Percentiles rank a stretch among this genome's conserved stretches.
These are phyloP conservation scores for Turdus rufiventris DNA, from an alignment of 2,113 vertebrate genomes.

Conservation along the genomic window DNA sequence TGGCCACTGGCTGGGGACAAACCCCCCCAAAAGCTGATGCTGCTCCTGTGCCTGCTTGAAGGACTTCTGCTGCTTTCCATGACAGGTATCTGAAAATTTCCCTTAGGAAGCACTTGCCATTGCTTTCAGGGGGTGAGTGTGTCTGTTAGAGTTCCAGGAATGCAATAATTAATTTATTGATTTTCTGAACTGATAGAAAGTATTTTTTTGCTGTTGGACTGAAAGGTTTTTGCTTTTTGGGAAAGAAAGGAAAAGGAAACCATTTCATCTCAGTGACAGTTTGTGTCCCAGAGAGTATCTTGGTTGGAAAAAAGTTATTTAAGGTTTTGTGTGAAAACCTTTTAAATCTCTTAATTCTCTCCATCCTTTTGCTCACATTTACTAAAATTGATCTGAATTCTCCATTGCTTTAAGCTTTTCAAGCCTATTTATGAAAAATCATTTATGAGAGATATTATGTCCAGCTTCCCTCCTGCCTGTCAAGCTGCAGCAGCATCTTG, in stretches of 20 bases:
- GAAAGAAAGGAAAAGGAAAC: neutral
- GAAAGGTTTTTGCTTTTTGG: neutral
- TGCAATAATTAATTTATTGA: no score
- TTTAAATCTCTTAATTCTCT: neutral
- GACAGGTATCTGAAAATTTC: neutral
- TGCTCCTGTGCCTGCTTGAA: neutral
- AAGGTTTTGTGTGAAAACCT: neutral
- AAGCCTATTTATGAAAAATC: neutral
- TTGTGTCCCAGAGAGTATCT: neutral
- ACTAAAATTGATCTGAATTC: neutral
- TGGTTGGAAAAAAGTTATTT: neutral
- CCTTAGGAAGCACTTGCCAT: neutral
- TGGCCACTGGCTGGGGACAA: accelerated
- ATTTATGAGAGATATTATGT: neutral
- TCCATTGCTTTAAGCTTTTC: neutral
- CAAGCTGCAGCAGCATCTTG: neutral
- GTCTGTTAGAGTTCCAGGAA: neutral
- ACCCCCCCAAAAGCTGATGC: neutral
- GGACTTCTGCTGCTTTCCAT: neutral
- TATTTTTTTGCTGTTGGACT: neutral
- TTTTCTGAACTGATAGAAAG: neutral
- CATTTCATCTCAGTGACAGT: neutral
- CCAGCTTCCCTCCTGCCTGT: neutral
- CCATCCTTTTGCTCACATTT: neutral
- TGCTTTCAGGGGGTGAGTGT: no score